Evolutionary conservation across 2,888 invertebrate genomes (phyloP), one percentile per base, ranked within the genome.

Genomic region (Nipponacmea schrenckii): DNA sequence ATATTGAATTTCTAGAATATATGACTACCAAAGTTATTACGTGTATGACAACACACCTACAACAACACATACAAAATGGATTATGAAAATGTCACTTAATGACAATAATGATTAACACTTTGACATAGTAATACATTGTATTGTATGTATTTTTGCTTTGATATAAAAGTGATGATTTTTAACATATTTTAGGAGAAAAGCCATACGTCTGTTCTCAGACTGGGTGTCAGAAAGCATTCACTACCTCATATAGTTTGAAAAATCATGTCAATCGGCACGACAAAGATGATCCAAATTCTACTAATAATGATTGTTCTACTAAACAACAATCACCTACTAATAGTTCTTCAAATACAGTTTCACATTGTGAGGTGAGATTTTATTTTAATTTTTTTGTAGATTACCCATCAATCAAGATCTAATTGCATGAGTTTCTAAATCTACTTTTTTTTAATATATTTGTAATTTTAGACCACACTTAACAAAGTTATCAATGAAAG

Each of bases 211-310:
- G 96, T 87, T 90, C 89, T 56, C 89, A 91, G 70, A 92, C 92
- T 74, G 90, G 91, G 62, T 96, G 96, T 86, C 91, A 92, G 31
- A 92, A 93, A 81, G 92, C 94, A 0, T 96, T 96, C 89, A 93
- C 95, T 12, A 94, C 95, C 0, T 92, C 93, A n/a, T 94, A 95
- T 83, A 95, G 94, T 85, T 90, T 96, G 3, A 94, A 94, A 84
- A 93, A 94, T 56, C 96, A 96, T 85, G 91, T 93, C 62, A 93
- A 92, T 87, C 94, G 93, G 69, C 95, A 96, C 83, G 78, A 77
- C 2, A 80, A 73, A 69, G 70, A 72, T n/a, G 79, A 80, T 26
- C 66, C 69, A 62, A 74, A 75, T 39, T 63, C 64, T 20, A 71
- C 70, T 46, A 74, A 73, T 20, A 72, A 64, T 50, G 24, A 39